These are phyloP conservation scores for Progne subis DNA, from an alignment of 2,113 vertebrate genomes.

Conservation along the genomic window DNA sequence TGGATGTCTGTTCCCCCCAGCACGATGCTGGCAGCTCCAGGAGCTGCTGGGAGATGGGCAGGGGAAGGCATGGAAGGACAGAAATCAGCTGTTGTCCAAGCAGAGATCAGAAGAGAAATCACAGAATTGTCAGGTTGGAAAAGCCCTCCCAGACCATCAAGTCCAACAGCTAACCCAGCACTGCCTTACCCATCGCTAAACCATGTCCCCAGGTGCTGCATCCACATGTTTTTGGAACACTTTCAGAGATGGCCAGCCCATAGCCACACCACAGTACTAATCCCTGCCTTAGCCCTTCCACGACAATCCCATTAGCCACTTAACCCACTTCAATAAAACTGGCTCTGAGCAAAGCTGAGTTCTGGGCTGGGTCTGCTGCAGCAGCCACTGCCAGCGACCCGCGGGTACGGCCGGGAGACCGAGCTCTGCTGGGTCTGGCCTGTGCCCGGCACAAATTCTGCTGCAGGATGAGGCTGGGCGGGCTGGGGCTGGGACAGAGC, in stretches of 20 bases:
- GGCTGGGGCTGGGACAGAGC: neutral
- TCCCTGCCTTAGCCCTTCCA: neutral
- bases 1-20: neutral
- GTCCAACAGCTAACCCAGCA: neutral
- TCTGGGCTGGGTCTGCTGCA: neutral
- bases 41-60: neutral
- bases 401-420: rapidly evolving
- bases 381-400: neutral
- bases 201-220: neutral
- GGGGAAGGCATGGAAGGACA: neutral
- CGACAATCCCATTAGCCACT: neutral
- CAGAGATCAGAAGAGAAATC: neutral
- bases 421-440: neutral
- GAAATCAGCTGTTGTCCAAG: neutral
- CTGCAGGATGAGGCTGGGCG: neutral
- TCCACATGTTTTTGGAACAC: neutral
- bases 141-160: neutral
- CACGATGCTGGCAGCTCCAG: neutral
- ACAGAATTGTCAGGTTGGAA: neutral
- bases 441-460: neutral
- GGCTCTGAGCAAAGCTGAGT: neutral
- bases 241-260: neutral
- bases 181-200: neutral
- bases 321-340: neutral
- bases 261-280: neutral